A percentile compares a stretch with the other conserved stretches of the same genome.
phyloP scores from a whole-genome alignment of 2,113 vertebrate species.

The Elaphurus davidianus region DNA sequence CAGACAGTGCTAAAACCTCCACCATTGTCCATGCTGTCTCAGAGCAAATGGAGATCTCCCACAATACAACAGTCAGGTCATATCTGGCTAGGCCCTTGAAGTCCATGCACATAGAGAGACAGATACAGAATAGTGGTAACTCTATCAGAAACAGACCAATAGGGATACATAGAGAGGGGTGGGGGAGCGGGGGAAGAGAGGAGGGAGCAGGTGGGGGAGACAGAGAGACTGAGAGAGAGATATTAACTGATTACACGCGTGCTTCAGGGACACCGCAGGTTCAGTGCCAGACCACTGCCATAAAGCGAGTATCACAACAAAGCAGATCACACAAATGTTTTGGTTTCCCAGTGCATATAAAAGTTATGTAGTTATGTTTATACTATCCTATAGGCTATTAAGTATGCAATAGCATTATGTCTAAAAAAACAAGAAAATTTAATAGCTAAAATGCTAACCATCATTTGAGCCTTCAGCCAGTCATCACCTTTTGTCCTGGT shows the following conservation, averaged over 20 bases:
- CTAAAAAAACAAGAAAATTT: neutral
- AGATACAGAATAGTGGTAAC: neutral
- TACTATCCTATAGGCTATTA: neutral
- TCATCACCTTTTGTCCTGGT: neutral
- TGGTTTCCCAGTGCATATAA: neutral
- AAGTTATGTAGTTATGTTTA: neutral
- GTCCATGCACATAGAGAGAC: neutral
- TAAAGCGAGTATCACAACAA: no score
- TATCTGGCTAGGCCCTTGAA: neutral
- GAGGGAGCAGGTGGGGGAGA: neutral
- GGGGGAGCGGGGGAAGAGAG: neutral
- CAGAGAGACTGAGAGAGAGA: no score
- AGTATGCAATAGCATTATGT: neutral
- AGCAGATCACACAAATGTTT: fast-evolving
- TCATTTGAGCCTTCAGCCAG: neutral
- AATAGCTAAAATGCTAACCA: neutral
- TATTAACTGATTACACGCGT: neutral
- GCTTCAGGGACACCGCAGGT: neutral
- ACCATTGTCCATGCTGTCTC: conserved; percentile 53
- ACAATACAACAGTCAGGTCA: fast-evolving
- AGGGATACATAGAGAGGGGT: neutral
- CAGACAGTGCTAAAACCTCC: conserved; percentile 45
- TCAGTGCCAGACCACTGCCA: neutral
- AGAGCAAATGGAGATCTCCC: neutral
- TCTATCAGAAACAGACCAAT: neutral